These are phyloP conservation scores for Kryptolebias marmoratus DNA, from an alignment of 2,113 vertebrate species.

Conservation along the genomic window DNA sequence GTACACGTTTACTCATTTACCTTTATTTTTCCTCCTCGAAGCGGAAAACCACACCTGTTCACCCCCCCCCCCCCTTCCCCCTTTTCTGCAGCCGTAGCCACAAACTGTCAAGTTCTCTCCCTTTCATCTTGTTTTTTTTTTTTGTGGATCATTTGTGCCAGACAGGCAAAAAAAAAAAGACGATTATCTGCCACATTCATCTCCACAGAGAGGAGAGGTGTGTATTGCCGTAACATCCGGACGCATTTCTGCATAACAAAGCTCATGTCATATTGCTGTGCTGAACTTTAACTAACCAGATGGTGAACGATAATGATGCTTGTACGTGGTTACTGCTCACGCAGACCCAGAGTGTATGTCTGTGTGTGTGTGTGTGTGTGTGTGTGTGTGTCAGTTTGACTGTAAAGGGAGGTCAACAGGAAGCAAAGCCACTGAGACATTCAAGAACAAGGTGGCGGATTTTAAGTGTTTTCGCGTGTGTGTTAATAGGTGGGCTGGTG, in stretches of 20 bases:
- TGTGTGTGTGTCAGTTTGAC: neutral
- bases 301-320: constrained; percentile 64
- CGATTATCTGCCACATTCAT: constrained; percentile 51
- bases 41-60: constrained; percentile 9
- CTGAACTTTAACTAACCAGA: constrained; percentile 66
- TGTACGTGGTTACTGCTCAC: constrained; percentile 48
- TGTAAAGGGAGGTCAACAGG: constrained; percentile 53
- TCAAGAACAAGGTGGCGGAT: constrained; percentile 75
- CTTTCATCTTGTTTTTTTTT: neutral
- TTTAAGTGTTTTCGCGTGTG: constrained; percentile 52
- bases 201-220: constrained; percentile 26
- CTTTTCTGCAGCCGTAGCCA: constrained; percentile 13
- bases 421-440: constrained; percentile 77
- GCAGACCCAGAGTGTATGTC: constrained; percentile 40
- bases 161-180: constrained; percentile 38
- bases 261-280: constrained; percentile 64
- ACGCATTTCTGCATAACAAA: constrained; percentile 61
- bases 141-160: constrained; percentile 26
- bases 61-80: neutral
- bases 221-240: constrained; percentile 41
- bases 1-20: neutral
- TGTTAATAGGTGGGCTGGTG: constrained; percentile 43
- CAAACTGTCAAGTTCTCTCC: constrained; percentile 49
- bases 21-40: neutral
- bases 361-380: constrained; percentile 29